Percentiles rank a stretch among this genome's conserved stretches.
phyloP scores from a whole-genome alignment of 2,113 vertebrate species.

The Oryzias javanicus region DNA sequence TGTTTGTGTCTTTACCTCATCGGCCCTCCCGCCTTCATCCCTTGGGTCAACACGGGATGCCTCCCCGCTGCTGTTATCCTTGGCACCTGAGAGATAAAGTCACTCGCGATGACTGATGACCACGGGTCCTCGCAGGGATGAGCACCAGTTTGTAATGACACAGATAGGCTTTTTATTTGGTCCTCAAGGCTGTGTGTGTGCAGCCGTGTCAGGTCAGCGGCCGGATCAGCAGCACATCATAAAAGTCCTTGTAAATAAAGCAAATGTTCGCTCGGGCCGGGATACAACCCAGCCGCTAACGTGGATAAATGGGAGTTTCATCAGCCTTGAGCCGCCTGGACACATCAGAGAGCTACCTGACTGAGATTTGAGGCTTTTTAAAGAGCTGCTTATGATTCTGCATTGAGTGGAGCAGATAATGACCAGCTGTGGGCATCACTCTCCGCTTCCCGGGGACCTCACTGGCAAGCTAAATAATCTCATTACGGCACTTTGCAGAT shows the following conservation, averaged over 20 bases:
- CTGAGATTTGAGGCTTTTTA: conserved; percentile 34
- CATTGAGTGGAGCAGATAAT: conserved; percentile 62
- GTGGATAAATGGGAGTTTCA: conserved; percentile 46
- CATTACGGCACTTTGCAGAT: conserved; percentile 73
- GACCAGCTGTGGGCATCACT: conserved; percentile 66
- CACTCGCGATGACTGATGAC: conserved; percentile 61
- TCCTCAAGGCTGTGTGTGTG: conserved; percentile 61
- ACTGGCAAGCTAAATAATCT: conserved; percentile 60
- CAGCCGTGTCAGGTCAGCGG: conserved; percentile 53
- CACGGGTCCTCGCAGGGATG: conserved; percentile 40
- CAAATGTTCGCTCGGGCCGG: conserved; percentile 53
- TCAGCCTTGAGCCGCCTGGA: conserved; percentile 12
- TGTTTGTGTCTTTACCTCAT: conserved; percentile 41
- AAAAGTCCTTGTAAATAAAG: conserved; percentile 72
- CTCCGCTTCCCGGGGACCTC: conserved; percentile 48
- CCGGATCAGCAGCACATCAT: conserved; percentile 49
- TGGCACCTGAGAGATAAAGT: conserved; percentile 70
- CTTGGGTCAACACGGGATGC: conserved; percentile 36
- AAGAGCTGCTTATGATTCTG: conserved; percentile 62
- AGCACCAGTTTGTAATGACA: conserved; percentile 53
- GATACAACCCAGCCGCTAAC: conserved; percentile 32
- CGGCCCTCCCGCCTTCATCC: conserved; percentile 19
- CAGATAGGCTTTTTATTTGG: conserved; percentile 55
- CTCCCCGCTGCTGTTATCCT: conserved; percentile 60
- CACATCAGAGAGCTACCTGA: conserved; percentile 16